Evolutionary conservation across 1,140 invertebrate genomes (phyloP), one percentile per base, ranked within the genome.

Genomic region (Drosophila nebulosa): DNA sequence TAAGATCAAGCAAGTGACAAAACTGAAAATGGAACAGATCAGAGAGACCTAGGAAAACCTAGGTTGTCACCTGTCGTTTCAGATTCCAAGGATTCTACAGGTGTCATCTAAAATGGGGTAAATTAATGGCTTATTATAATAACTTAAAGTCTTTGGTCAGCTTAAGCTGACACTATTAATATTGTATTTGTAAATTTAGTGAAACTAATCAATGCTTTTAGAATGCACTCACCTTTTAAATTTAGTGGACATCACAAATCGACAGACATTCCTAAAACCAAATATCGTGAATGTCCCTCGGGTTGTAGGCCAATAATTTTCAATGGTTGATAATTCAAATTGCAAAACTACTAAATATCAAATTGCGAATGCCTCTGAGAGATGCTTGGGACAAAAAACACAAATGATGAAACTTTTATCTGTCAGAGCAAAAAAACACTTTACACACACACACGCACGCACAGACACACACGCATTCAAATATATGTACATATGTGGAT

Each of bases 271-370:
- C 3, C 9, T 46, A 3, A 3, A 10, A 3, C 4, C 26, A 27
- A 24, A 22, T n/a, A 14, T n/a, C 24, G 0, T 52, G 36, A 9
- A 18, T 22, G 9, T 56, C 64, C 58, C 27, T 12, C 12, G 14
- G 55, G 62, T 50, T 42, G 32, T 14, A 18, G 63, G 56, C 30
- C 58, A 69, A 74, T 69, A 60, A 74, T 66, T 21, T 81, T 78
- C 50, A 62, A 64, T 32, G 69, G 58, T 57, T 35, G 27, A 58
- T 39, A 30, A 51, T 18, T 24, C 36, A 84, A 77, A 86, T 74
- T 80, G 65, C 59, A 67, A 57, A 65, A 32, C 30, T 74, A 78
- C 75, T 86, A 78, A 85, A 85, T 81, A 81, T 88, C 78, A 86
- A 86, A 85, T 85, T 81, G 75, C 26, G 16, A 21, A 39, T 58